These are phyloP conservation scores for Sympetrum striolatum DNA, from an alignment of 2,888 invertebrate genomes.

Conservation along the genomic window DNA sequence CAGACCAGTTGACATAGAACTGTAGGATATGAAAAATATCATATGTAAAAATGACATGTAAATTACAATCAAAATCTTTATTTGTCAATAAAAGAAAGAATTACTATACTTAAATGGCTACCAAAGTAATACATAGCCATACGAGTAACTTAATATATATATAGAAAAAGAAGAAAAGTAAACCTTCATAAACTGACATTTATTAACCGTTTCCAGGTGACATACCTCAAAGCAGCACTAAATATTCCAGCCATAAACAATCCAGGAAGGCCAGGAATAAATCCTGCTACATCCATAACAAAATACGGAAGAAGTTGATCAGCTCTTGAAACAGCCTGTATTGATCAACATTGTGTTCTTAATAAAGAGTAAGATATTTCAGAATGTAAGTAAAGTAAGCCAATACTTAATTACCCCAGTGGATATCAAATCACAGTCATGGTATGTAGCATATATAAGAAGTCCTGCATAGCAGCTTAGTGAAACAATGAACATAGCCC, in stretches of 20 bases:
- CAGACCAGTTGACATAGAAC: conserved; percentile 80
- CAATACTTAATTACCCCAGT: conserved; percentile 69
- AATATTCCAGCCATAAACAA: conserved; percentile 87
- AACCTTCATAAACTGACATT: no score
- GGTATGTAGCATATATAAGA: conserved; percentile 84
- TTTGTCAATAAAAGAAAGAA: no score
- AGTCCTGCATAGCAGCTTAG: conserved; percentile 86
- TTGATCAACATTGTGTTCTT: not conserved
- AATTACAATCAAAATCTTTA: no score
- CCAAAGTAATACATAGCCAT: no score
- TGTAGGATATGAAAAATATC: conserved; percentile 57
- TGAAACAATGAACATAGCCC: conserved; percentile 75
- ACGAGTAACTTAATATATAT: no score
- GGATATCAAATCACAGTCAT: conserved; percentile 84
- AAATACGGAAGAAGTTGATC: conserved; percentile 81
- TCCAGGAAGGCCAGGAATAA: conserved; percentile 80
- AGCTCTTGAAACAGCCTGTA: conserved; percentile 67
- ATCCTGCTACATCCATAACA: conserved; percentile 79
- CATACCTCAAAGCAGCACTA: conserved; percentile 82
- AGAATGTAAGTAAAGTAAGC: not conserved
- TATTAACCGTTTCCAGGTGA: not conserved
- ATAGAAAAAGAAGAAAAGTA: no score
- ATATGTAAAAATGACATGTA: no score
- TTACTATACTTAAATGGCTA: no score
- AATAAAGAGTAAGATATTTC: not conserved